Conservation (phyloP, 2,797 vertebrate species). For the Gymnocypris eckloni region DNA sequence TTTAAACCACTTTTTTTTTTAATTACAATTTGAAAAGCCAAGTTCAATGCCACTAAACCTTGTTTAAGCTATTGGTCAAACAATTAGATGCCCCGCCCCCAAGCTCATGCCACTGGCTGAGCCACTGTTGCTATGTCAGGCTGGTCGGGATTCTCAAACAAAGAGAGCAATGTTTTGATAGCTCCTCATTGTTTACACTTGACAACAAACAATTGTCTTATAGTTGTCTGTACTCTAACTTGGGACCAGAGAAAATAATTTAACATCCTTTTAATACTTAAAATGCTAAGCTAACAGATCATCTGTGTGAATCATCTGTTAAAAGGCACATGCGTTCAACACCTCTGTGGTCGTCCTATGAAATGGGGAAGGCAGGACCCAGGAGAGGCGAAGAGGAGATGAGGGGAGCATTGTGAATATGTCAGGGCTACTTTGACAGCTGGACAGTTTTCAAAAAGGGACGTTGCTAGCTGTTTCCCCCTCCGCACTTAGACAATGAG, state of each 20-base stretch:
- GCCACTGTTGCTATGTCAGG: constrained; percentile 11
- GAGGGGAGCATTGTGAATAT: constrained; percentile 78
- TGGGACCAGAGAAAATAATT: neutral
- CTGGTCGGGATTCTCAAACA: constrained; percentile 17
- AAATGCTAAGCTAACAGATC: neutral
- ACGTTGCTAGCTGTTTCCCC: constrained; percentile 78
- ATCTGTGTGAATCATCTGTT: neutral
- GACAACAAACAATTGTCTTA: neutral
- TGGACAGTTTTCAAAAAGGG: constrained; percentile 84
- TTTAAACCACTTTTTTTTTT: no score
- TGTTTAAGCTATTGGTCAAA: neutral
- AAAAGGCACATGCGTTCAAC: constrained; percentile 59
- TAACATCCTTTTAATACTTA: neutral
- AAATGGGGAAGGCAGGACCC: constrained; percentile 69
- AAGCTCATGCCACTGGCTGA: neutral
- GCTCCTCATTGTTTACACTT: neutral
- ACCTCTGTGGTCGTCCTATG: constrained; percentile 29
- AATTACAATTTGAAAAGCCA: neutral
- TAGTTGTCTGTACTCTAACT: neutral
- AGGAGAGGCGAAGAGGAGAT: constrained; percentile 48
- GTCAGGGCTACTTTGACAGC: constrained; percentile 85
- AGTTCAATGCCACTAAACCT: neutral
- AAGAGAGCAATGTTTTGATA: neutral
- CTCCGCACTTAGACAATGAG: constrained; percentile 77
- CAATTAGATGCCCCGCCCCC: neutral